Evolutionary conservation across 2,888 invertebrate genomes (phyloP).

Genomic region (Cheilosia pagana): DNA sequence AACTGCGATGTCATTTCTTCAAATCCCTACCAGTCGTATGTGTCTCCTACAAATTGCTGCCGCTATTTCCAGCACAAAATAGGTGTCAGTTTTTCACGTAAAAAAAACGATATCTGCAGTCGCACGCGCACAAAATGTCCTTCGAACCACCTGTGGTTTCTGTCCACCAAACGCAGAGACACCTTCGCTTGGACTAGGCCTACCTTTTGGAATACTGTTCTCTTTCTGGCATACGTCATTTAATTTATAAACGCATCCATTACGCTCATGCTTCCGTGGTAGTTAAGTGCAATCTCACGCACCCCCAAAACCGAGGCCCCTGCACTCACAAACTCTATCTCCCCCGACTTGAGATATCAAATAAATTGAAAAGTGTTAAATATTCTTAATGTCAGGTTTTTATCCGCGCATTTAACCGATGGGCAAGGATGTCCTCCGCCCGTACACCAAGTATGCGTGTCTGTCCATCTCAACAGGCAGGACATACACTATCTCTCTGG

Average conservation of each 20-base stretch:
- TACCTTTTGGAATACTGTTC: slow-evolving; percentile 19
- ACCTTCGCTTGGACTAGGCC: slow-evolving; percentile 41
- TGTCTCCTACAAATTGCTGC: slow-evolving; percentile 33
- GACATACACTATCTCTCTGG: slow-evolving; percentile 67
- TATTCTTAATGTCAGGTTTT: slow-evolving; percentile 64
- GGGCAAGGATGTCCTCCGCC: slow-evolving; percentile 39
- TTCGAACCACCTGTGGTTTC: slow-evolving; percentile 68
- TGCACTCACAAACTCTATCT: slow-evolving; percentile 29
- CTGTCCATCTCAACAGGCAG: slow-evolving; percentile 55
- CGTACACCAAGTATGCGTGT: slow-evolving; percentile 55
- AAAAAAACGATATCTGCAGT: slow-evolving; percentile 45
- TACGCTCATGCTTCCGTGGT: slow-evolving; percentile 67
- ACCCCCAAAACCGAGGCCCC: slow-evolving; percentile 70
- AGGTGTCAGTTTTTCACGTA: slow-evolving; percentile 22
- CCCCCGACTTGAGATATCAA: slow-evolving; percentile 65
- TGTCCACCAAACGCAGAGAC: slow-evolving; percentile 63
- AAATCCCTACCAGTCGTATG: slow-evolving; percentile 15
- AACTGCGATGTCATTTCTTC: slow-evolving; percentile 44
- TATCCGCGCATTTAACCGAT: slow-evolving; percentile 68
- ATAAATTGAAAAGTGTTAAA: slow-evolving; percentile 73
- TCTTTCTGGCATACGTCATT: slow-evolving; percentile 45
- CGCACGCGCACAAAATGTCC: slow-evolving; percentile 57
- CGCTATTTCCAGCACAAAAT: slow-evolving; percentile 5
- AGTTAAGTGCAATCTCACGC: slow-evolving; percentile 73
- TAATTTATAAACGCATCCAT: slow-evolving; percentile 69